Conservation (phyloP, 2,888 invertebrate species). For the Platycnemis pennipes region DNA sequence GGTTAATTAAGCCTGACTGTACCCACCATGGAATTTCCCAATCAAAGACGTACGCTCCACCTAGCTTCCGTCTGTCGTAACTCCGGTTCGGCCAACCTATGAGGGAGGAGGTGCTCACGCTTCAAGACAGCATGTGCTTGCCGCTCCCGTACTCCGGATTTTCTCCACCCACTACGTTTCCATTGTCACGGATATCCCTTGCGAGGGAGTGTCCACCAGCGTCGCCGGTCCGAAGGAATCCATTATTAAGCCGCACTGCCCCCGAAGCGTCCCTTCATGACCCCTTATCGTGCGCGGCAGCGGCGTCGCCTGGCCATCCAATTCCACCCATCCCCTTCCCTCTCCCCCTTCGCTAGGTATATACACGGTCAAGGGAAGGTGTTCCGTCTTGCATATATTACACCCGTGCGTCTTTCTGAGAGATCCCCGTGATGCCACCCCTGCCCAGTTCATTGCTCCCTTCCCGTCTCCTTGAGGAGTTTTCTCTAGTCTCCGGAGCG, state of each 20-base stretch:
- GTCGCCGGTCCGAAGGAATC: neutral
- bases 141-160: neutral
- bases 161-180: neutral
- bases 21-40: too few species aligned
- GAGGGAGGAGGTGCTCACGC: too few species aligned
- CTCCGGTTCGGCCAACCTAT: neutral
- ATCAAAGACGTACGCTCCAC: too few species aligned
- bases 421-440: neutral
- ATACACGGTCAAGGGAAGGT: neutral
- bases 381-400: neutral
- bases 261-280: neutral
- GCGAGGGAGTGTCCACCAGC: neutral
- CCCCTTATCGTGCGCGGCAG: neutral
- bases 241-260: neutral
- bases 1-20: too few species aligned
- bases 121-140: too few species aligned
- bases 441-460: neutral
- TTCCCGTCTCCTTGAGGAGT: neutral
- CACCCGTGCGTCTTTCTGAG: neutral
- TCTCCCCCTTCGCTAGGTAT: neutral
- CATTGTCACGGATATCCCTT: neutral
- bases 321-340: neutral
- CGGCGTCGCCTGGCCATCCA: neutral
- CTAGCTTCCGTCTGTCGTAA: neutral
- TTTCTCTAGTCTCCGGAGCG: neutral